Base-by-base conservation (phyloP, 2,888 invertebrate species). In the Rhaphigaster nebulosa region DNA sequence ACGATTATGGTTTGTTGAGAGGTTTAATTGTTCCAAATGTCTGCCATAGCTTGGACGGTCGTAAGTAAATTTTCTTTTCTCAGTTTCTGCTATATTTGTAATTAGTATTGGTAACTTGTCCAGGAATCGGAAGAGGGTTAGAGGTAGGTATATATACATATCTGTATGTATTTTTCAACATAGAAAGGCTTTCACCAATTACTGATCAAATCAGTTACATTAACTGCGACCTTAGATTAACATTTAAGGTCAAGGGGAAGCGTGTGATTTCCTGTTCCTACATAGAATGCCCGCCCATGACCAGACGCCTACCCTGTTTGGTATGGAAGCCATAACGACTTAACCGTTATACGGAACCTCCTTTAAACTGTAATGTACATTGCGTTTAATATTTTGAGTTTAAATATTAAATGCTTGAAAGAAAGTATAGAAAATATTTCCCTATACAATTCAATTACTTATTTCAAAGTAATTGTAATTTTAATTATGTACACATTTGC, bases 291-390 rank as follows among this genome's bases (percentile, higher is more conserved):
- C 76, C 80, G 80, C 41, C 45, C 41, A 26, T n/a, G 45, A 18
- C 84, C 84, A 84, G 84, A 15, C 38, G 10, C n/a, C 84, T 12
- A 15, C 84, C 84, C 84, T 84, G 45, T 84, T 84, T 84, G 84
- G 45, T 84, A 84, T 84, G 84, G 84, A 50, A 41, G 84, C 15
- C 84, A 50, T 41, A 23, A 84, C 84, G 13, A 41, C 45, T 84
- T 20, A 50, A 84, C 84, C 84, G 84, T 84, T 84, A 84, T 84
- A 38, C 84, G 84, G 84, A 84, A 84, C 45, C n/a, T 84, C 84
- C 15, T 84, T 45, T 84, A 38, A 34, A 76, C 20, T 34, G 70
- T 38, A 76, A 76, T 76, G 38, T 0, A 70, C 70, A 20, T 34
- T 76, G 5, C 29, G 15, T 29, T 65, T 65, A 4, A 29, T 65